Conservation (phyloP, 2,113 vertebrate species). For the Callaeas wilsoni region DNA sequence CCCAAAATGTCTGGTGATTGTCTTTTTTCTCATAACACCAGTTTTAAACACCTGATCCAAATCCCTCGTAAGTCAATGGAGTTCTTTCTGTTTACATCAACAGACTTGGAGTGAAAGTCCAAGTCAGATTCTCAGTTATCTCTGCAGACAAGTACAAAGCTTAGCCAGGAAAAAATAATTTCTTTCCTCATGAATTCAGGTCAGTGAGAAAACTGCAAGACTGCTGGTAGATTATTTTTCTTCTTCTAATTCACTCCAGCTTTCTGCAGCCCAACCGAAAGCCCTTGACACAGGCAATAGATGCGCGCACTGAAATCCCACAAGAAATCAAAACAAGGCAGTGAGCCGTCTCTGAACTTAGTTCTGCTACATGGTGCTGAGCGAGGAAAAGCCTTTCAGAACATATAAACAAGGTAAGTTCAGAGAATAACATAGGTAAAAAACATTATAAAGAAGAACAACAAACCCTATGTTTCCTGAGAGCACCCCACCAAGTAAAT, state of each 20-base stretch:
- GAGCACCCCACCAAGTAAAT: not conserved
- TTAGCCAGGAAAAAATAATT: not conserved
- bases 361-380: not conserved
- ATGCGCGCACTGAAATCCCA: not conserved
- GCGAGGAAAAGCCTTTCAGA: not conserved
- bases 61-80: not conserved
- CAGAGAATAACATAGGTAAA: not conserved
- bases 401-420: not conserved
- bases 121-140: not conserved
- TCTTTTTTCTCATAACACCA: not conserved
- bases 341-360: not conserved
- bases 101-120: not conserved
- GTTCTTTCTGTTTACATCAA: not conserved
- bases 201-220: not conserved
- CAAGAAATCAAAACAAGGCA: slow-evolving; percentile 14
- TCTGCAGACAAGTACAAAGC: not conserved
- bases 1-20: not conserved
- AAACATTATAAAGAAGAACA: not conserved
- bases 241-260: not conserved
- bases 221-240: not conserved
- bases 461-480: not conserved
- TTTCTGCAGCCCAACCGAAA: not conserved
- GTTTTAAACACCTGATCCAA: not conserved
- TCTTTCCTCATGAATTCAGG: not conserved
- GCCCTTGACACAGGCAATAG: not conserved